Conservation (phyloP, 35 echinoderm and acorn worm genomes). For the Lytechinus variegatus region DNA sequence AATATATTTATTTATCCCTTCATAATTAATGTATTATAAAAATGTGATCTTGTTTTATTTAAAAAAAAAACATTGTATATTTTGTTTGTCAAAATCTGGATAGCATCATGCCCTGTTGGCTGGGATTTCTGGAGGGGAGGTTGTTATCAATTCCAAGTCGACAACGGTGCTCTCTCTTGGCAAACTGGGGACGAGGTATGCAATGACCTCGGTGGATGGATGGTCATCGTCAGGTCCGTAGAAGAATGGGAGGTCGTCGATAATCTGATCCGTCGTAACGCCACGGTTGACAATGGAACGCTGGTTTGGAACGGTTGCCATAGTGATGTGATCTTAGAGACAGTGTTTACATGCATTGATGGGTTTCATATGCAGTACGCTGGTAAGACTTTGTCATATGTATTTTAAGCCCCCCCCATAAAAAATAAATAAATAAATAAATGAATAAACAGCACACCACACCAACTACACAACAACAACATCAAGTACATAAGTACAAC, state of each 20-base stretch:
- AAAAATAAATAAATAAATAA: too few relatives aligned
- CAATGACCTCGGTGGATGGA: not conserved
- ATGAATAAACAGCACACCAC: too few relatives aligned
- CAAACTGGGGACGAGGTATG: not conserved
- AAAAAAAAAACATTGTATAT: too few relatives aligned
- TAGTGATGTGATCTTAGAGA: not conserved
- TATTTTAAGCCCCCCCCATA: not conserved
- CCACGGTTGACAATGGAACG: not conserved
- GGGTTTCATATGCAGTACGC: slow-evolving; percentile 24
- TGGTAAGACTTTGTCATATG: not conserved
- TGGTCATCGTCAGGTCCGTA: not conserved
- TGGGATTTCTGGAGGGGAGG: slow-evolving; percentile 26
- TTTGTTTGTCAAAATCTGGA: not conserved
- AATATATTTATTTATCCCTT: too few relatives aligned
- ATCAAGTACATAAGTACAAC: too few relatives aligned
- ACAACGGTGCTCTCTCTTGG: not conserved
- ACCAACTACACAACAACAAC: too few relatives aligned
- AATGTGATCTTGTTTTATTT: too few relatives aligned
- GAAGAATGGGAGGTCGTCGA: slow-evolving; percentile 1
- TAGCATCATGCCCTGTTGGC: not conserved
- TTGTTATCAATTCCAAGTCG: not conserved
- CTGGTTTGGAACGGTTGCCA: not conserved
- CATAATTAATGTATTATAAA: too few relatives aligned
- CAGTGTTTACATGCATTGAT: not conserved
- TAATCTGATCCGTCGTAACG: not conserved